A percentile compares a stretch with the other conserved stretches of the same genome.
Evolutionary conservation across 1,140 invertebrate species (phyloP).

Genomic region (Drosophila rufa): DNA sequence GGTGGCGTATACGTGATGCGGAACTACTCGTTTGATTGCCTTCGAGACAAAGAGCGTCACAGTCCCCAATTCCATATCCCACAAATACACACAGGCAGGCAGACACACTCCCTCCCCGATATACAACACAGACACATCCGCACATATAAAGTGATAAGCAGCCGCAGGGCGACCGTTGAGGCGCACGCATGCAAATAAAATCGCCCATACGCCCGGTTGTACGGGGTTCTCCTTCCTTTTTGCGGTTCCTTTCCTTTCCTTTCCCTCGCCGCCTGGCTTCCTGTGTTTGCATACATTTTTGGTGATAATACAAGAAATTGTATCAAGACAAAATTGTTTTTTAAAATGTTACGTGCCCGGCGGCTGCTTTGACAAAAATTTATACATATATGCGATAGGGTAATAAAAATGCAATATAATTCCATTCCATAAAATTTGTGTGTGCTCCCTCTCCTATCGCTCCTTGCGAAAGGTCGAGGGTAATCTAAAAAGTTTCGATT

Average conservation of each 20-base stretch:
- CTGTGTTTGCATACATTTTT: slow-evolving; percentile 68
- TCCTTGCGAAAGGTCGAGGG: slow-evolving; percentile 3
- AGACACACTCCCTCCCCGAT: neutral
- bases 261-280: neutral
- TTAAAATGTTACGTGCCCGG: slow-evolving; percentile 78
- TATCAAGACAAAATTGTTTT: slow-evolving; percentile 78
- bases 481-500: slow-evolving; percentile 64
- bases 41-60: neutral
- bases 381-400: slow-evolving; percentile 51
- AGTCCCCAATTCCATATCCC: slow-evolving; percentile 13
- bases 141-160: slow-evolving; percentile 70
- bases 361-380: slow-evolving; percentile 60
- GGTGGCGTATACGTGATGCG: slow-evolving; percentile 43
- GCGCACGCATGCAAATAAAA: slow-evolving; percentile 71
- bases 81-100: neutral
- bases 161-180: slow-evolving; percentile 58
- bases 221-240: slow-evolving; percentile 20
- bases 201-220: slow-evolving; percentile 71
- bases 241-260: slow-evolving; percentile 1
- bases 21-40: slow-evolving; percentile 18
- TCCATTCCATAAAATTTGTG: slow-evolving; percentile 56
- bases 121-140: neutral
- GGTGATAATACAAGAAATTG: slow-evolving; percentile 79
- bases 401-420: slow-evolving; percentile 83
- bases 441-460: slow-evolving; percentile 13